These are phyloP conservation scores for Sialis lutaria DNA, from an alignment of 2,888 invertebrate species.

Conservation along the genomic window DNA sequence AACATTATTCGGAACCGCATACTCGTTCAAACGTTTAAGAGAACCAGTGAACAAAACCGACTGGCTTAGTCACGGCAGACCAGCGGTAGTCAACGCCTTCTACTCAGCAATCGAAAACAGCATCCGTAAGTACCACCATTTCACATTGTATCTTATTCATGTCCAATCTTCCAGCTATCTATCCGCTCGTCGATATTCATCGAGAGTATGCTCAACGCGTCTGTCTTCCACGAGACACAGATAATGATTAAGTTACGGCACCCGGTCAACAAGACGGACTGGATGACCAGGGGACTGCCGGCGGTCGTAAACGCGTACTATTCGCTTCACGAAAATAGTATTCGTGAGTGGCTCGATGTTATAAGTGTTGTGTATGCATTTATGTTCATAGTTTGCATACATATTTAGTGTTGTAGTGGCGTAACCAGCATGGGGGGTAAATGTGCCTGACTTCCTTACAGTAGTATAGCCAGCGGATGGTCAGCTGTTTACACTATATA, in stretches of 20 bases:
- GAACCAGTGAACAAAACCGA: conserved; percentile 70
- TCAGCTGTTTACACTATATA: too few species aligned
- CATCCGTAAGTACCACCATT: conserved; percentile 51
- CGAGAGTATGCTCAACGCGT: conserved; percentile 28
- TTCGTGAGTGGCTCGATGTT: conserved; percentile 24
- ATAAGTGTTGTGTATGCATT: too few species aligned
- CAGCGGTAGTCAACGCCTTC: conserved; percentile 74
- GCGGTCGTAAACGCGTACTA: conserved; percentile 37
- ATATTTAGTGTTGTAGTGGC: too few species aligned
- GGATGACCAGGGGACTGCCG: conserved; percentile 29
- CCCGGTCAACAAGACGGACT: conserved; percentile 32
- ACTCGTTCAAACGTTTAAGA: conserved; percentile 57
- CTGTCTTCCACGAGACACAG: conserved; percentile 30
- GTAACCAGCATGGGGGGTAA: too few species aligned
- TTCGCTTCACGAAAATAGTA: conserved; percentile 32
- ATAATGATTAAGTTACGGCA: conserved; percentile 29
- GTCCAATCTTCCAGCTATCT: conserved; percentile 1
- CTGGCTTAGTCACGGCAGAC: conserved; percentile 70
- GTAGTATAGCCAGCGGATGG: too few species aligned
- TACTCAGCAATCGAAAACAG: conserved; percentile 75
- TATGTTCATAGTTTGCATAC: too few species aligned
- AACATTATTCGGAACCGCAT: conserved; percentile 65
- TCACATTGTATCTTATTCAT: neutral
- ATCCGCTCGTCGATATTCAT: conserved; percentile 21
- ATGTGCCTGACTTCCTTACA: too few species aligned